A percentile compares a stretch with the other conserved stretches of the same genome.
Conservation (phyloP, 2,797 vertebrate species). For the Eutrigla gurnardus region DNA sequence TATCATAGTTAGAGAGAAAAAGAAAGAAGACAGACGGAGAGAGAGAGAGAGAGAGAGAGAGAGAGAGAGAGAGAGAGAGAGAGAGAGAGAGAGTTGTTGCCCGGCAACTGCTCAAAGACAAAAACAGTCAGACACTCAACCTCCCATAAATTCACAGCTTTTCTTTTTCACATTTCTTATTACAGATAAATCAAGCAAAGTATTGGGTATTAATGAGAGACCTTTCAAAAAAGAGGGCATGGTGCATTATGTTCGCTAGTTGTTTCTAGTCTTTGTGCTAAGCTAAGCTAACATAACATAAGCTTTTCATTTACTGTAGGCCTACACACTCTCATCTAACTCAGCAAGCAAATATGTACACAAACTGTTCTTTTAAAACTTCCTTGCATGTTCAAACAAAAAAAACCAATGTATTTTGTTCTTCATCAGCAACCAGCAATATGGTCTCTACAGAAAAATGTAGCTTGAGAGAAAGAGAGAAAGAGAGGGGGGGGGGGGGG, state of each 20-base stretch:
- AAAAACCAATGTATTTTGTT: slow-evolving; percentile 34
- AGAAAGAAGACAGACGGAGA: too few relatives aligned
- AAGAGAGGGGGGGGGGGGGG: too few relatives aligned
- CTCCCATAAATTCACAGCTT: background rate
- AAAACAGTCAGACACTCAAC: background rate
- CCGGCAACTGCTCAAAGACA: slow-evolving; percentile 3
- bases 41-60: too few relatives aligned
- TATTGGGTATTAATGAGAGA: background rate
- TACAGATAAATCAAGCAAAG: background rate
- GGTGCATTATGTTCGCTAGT: background rate
- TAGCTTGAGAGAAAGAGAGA: background rate
- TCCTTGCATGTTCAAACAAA: slow-evolving; percentile 8
- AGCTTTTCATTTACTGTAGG: background rate
- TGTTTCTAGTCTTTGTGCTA: background rate
- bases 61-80: too few relatives aligned
- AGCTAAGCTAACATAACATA: background rate
- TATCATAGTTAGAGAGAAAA: too few relatives aligned
- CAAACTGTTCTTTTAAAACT: slow-evolving; percentile 2
- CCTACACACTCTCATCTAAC: background rate
- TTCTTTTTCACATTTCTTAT: background rate
- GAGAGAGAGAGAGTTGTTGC: too few relatives aligned
- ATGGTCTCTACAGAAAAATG: slow-evolving; percentile 73
- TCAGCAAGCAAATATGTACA: background rate
- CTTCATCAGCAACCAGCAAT: slow-evolving; percentile 81
- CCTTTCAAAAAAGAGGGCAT: background rate